A percentile compares a stretch with the other conserved stretches of the same genome.
These are phyloP conservation scores for Ophion costatus DNA, from an alignment of 2,888 invertebrate species.

Conservation along the genomic window DNA sequence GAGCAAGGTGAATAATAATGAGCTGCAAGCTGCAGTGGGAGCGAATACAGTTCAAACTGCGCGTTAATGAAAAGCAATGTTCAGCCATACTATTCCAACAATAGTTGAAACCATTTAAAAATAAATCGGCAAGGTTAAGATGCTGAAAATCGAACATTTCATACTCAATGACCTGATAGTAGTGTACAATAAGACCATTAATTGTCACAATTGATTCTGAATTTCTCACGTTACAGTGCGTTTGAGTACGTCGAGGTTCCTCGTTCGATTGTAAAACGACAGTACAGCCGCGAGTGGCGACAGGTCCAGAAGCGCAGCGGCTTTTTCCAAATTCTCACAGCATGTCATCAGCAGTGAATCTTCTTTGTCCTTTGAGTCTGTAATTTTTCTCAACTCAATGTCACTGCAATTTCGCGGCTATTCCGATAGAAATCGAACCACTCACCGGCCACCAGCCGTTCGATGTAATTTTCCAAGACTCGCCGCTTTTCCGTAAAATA, in stretches of 20 bases:
- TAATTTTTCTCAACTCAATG: neutral
- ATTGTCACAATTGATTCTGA: neutral
- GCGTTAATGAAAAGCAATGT: too few species aligned
- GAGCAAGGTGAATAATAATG: too few species aligned
- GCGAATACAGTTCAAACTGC: too few species aligned
- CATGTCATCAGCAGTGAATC: constrained; percentile 37
- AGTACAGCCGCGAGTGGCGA: constrained; percentile 69
- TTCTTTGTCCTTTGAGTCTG: constrained; percentile 48
- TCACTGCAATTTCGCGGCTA: too few species aligned
- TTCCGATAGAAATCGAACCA: constrained; percentile 1
- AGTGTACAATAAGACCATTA: neutral
- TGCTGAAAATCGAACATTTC: too few species aligned
- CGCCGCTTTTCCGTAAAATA: constrained; percentile 69
- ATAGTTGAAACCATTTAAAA: neutral
- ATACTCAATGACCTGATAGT: neutral
- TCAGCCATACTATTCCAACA: too few species aligned
- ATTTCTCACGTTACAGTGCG: constrained; percentile 69
- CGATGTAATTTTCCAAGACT: constrained; percentile 69
- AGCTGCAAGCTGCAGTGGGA: too few species aligned
- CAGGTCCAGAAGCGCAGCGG: constrained; percentile 71
- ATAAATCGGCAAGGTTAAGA: neutral
- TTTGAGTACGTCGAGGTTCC: constrained; percentile 68
- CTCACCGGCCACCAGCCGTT: constrained; percentile 68
- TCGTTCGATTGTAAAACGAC: constrained; percentile 67
- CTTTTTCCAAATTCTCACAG: constrained; percentile 69